Evolutionary conservation across 2,888 invertebrate species (phyloP).

Genomic region (Aphelenchoides bicaudatus): DNA sequence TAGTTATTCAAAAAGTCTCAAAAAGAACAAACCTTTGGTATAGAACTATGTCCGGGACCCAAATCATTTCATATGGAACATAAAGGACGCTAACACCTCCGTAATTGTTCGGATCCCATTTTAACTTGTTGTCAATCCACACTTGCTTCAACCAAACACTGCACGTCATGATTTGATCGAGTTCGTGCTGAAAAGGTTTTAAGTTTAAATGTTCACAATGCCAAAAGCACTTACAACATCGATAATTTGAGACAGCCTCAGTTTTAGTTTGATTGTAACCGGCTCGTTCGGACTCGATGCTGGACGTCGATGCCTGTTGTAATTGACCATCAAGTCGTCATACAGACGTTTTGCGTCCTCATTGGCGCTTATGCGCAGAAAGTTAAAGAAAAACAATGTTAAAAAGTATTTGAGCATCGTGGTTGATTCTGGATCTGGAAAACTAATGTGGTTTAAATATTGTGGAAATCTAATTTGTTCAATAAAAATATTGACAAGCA

Average conservation of each 20-base stretch:
- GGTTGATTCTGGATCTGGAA: too few relatives aligned
- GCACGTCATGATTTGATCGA: slow-evolving; percentile 60
- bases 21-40: slow-evolving; percentile 71
- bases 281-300: slow-evolving; percentile 42
- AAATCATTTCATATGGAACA: slow-evolving; percentile 64
- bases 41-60: slow-evolving; percentile 65
- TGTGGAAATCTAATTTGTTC: too few relatives aligned
- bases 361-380: slow-evolving; percentile 36
- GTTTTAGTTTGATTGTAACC: slow-evolving; percentile 47
- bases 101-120: slow-evolving; percentile 63
- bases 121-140: slow-evolving; percentile 61
- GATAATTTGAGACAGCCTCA: slow-evolving; percentile 64
- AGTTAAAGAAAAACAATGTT: too few relatives aligned
- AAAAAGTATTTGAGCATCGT: too few relatives aligned
- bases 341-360: slow-evolving; percentile 74
- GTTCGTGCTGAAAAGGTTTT: slow-evolving; percentile 55
- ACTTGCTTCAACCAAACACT: slow-evolving; percentile 59
- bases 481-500: too few relatives aligned
- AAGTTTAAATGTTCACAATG: slow-evolving; percentile 14
- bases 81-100: slow-evolving; percentile 63
- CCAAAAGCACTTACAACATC: slow-evolving; percentile 63
- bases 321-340: slow-evolving; percentile 89
- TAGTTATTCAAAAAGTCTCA: not conserved
- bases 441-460: too few relatives aligned
- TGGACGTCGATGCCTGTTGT: slow-evolving; percentile 68